Percentiles rank a stretch among this genome's conserved stretches.
These are phyloP conservation scores for Watersipora subatra DNA, from an alignment of 1,140 invertebrate genomes.

Conservation along the genomic window DNA sequence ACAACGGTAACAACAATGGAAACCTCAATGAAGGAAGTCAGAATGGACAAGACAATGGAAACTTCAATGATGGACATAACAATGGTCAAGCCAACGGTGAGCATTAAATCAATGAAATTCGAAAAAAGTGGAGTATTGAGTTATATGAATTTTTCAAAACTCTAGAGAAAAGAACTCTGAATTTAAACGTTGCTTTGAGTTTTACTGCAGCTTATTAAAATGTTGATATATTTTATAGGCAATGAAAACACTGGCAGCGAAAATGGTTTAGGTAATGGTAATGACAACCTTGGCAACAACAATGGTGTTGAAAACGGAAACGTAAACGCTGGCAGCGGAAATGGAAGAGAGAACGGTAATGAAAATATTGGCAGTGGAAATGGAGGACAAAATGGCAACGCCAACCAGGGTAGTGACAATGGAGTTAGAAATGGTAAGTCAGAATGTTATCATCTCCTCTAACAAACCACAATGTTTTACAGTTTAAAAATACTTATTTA, in stretches of 20 bases:
- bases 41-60: neutral
- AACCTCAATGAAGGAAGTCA: neutral
- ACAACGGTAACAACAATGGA: neutral
- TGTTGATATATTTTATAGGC: neutral
- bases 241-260: neutral
- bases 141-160: too few species aligned
- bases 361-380: neutral
- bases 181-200: too few species aligned
- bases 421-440: neutral
- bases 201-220: too few species aligned
- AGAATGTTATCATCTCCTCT: too few species aligned
- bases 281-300: neutral
- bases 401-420: neutral
- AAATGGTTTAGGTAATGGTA: neutral
- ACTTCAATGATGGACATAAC: neutral
- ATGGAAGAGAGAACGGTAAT: neutral
- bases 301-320: neutral
- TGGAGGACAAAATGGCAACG: neutral
- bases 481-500: neutral
- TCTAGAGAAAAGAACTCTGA: too few species aligned
- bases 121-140: too few species aligned
- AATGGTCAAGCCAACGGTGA: neutral
- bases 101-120: too few species aligned
- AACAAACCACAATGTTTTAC: neutral
- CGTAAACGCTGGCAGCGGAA: neutral